Conservation (phyloP, 2,888 invertebrate genomes). For the Ariolimax columbianus region DNA sequence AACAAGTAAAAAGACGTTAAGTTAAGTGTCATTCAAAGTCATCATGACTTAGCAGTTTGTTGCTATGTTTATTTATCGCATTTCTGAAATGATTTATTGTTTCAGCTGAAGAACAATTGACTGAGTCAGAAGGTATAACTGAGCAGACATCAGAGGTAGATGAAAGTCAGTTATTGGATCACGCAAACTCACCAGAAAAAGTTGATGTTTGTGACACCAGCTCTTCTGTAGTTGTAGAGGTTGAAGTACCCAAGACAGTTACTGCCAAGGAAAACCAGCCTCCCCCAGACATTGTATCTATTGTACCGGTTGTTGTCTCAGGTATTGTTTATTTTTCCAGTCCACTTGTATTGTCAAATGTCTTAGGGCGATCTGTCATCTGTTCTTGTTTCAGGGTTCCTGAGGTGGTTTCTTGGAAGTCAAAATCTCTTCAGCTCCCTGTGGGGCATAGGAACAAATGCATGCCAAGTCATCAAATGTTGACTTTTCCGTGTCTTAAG, state of each 20-base stretch:
- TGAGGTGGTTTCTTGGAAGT: no score
- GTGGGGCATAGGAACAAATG: no score
- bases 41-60: no score
- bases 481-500: no score
- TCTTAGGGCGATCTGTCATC: no score
- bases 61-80: neutral
- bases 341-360: no score
- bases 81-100: neutral
- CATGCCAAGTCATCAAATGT: no score
- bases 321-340: neutral
- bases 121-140: neutral
- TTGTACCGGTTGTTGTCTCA: neutral
- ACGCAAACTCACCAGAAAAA: neutral
- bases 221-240: neutral
- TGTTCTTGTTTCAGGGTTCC: no score
- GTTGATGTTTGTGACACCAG: neutral
- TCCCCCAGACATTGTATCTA: constrained; percentile 27
- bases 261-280: neutral
- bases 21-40: no score
- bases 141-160: neutral
- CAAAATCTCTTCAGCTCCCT: no score
- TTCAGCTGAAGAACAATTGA: neutral
- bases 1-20: no score
- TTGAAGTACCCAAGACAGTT: neutral
- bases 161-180: neutral